These are phyloP conservation scores for Nannospalax galili DNA, from an alignment of 2,113 vertebrate species.

Conservation along the genomic window DNA sequence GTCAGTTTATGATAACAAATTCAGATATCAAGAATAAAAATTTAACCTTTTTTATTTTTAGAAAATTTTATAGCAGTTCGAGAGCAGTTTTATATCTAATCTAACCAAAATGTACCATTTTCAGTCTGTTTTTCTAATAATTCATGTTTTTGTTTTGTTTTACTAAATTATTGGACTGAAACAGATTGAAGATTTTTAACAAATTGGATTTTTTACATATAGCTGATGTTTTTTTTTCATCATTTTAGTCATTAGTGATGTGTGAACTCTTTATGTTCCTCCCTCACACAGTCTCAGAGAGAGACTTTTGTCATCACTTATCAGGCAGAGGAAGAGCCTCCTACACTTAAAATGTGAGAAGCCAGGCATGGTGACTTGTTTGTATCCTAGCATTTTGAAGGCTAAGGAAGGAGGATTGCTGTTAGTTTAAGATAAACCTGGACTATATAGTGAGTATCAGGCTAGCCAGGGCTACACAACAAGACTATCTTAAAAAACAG, in stretches of 20 bases:
- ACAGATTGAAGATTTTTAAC: neutral
- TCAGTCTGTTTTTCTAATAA: no score
- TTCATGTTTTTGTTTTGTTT: neutral
- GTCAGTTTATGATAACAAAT: neutral
- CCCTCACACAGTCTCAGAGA: neutral
- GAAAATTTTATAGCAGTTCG: neutral
- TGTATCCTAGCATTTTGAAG: no score
- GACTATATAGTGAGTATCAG: no score
- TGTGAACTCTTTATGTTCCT: neutral
- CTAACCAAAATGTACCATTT: constrained; percentile 12
- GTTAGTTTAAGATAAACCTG: no score
- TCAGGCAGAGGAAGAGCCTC: neutral
- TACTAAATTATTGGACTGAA: neutral
- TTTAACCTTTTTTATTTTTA: neutral
- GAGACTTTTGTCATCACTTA: neutral
- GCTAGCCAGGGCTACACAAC: no score
- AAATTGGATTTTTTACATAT: neutral
- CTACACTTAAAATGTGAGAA: no score
- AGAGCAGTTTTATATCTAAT: neutral
- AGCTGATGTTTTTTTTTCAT: neutral
- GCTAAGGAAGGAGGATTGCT: no score
- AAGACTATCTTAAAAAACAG: no score
- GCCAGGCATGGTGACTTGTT: neutral
- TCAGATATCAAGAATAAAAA: constrained; percentile 28
- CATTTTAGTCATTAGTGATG: neutral